Evolutionary conservation across 1,140 invertebrate genomes (phyloP).

Genomic region (Sycophaga agraensis): DNA sequence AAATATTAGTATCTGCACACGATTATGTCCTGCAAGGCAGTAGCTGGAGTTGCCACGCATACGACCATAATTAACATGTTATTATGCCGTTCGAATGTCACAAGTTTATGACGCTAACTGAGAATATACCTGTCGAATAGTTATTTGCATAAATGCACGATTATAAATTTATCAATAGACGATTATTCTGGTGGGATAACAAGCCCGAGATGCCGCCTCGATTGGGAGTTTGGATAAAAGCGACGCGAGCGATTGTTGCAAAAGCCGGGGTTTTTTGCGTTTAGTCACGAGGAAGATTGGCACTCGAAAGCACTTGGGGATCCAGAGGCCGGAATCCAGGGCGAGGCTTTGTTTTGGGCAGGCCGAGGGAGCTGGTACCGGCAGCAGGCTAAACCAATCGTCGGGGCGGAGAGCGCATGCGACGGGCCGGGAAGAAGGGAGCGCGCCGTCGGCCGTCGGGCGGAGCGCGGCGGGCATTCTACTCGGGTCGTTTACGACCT

Average conservation of each 20-base stretch:
- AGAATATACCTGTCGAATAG: constrained; percentile 30
- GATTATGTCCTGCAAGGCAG: background rate
- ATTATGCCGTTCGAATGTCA: constrained; percentile 29
- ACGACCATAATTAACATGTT: constrained; percentile 22
- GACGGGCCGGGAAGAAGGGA: no score
- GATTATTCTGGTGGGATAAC: background rate
- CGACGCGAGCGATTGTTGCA: background rate
- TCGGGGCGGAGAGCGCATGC: no score
- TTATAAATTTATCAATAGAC: constrained; percentile 13
- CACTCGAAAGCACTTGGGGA: no score
- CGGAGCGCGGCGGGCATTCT: background rate
- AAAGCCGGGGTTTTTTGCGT: no score
- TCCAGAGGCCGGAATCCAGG: no score
- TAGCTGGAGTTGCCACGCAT: constrained; percentile 6
- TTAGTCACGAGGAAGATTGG: no score
- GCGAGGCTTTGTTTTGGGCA: no score
- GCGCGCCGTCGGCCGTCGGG: background rate
- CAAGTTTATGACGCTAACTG: constrained; percentile 27
- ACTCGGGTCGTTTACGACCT: constrained; percentile 7
- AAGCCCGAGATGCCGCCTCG: background rate
- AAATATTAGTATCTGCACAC: background rate
- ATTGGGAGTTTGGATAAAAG: background rate
- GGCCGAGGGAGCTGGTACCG: no score
- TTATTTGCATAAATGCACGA: constrained; percentile 37
- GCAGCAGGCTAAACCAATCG: no score